Base-by-base conservation (phyloP, 2,797 vertebrate species). In the Anas bahamensis region DNA sequence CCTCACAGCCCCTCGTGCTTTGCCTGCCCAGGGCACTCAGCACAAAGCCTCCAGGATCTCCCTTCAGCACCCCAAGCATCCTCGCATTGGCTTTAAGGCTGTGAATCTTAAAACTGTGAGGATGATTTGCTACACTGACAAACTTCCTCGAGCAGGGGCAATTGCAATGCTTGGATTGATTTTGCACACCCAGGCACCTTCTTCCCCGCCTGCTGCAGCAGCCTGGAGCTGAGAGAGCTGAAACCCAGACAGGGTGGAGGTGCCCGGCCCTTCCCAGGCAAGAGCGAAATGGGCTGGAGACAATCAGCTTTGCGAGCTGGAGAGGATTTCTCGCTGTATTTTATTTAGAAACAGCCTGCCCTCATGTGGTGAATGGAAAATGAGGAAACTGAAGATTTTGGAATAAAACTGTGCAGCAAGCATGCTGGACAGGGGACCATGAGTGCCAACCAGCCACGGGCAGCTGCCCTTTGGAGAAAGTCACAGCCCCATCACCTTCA, bases 261-360 rank as follows among this genome's bases (percentile, higher is more conserved):
- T 24, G 35, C 33, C 7, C 33, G 8, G 37, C 37, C 29, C 50
- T 55, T 8, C 26, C 56, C 0, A 11, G 72, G 75, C 39, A 26
- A 48, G 52, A 41, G 12, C 1, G 10, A 85, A 33, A 29, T 48
- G 24, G 48, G 66, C 41, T 44, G 50, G 29, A 56, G 50, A 18
- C 26, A 19, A 46, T 22, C 29, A 29, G 17, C 52, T 5, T 33
- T 1, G 3, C 1, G 59, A 86, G 76, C 57, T 46, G 48, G 63
- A 64, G 17, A 13, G 29, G 50, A 48, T 53, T 55, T 63, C 74
- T 87, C 2, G 0, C 57, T 31, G 46, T 5, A 56, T 86, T 91
- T 94, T 96, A 66, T 68, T 94, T 76, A 96, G 98, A 96, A 97
- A 88, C 69, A 97, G 97, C 72, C 97, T 97, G 98, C 98, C 97